Conservation (phyloP, 2,888 invertebrate genomes). For the Allygus modestus region DNA sequence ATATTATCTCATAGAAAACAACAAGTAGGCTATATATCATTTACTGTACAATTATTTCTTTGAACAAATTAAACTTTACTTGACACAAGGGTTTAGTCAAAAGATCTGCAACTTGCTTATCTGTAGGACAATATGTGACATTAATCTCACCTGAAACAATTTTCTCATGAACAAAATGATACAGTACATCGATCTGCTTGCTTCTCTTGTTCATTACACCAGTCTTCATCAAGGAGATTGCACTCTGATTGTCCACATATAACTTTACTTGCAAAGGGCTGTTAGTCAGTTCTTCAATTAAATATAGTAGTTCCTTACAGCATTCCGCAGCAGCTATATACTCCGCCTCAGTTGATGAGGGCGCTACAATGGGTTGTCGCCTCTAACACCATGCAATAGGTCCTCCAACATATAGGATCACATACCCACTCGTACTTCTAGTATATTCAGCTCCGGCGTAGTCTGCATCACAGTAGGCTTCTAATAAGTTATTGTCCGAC, state of each 20-base stretch:
- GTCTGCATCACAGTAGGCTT: constrained; percentile 65
- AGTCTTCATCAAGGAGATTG: constrained; percentile 66
- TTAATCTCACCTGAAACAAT: constrained; percentile 47
- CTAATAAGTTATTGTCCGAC: constrained; percentile 31
- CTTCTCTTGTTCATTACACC: constrained; percentile 63
- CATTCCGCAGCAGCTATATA: constrained; percentile 69
- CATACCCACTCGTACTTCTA: constrained; percentile 61
- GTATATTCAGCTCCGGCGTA: constrained; percentile 63
- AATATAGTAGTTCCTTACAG: constrained; percentile 67
- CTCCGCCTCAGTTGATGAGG: constrained; percentile 70
- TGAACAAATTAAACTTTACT: constrained; percentile 59
- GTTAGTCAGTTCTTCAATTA: constrained; percentile 65
- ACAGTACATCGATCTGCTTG: constrained; percentile 68
- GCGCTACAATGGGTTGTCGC: constrained; percentile 69
- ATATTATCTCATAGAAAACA: no score
- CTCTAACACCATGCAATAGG: constrained; percentile 70
- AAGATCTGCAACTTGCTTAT: constrained; percentile 67
- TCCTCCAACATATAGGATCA: constrained; percentile 66
- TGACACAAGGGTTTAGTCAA: constrained; percentile 67
- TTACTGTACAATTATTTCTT: neutral
- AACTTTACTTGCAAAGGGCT: constrained; percentile 49
- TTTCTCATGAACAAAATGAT: constrained; percentile 61
- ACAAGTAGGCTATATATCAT: no score
- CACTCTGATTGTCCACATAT: constrained; percentile 67
- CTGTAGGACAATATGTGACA: constrained; percentile 64